Evolutionary conservation across 37 sponge, comb jelly and placozoan genomes (phyloP), one percentile per base, ranked within the genome.

Genomic region (Ianthella basta): DNA sequence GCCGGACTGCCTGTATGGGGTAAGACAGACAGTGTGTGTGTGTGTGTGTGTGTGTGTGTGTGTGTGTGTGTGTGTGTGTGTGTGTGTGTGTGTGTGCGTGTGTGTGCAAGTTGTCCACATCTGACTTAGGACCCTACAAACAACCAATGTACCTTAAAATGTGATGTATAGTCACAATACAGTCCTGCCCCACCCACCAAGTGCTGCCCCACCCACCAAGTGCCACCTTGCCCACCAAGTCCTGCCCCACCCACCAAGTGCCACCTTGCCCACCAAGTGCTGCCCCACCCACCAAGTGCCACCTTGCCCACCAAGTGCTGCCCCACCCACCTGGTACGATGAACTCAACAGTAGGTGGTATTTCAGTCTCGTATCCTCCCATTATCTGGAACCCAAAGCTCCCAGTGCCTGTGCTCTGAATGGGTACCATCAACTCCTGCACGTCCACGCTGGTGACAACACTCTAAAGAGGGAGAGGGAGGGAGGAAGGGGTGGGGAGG

Each of bases 321-420:
- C 50, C 50, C n/a, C 74, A 1, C 39, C 41, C 55, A 90, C 91
- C 91, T 35, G 92, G 89, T 30, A 89, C 55, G 0, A 93, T 54
- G 10, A 80, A 23, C 18, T 93, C 93, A 34, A 93, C 84, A 36
- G 86, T 65, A 18, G 93, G 79, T 41, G 72, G 85, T 2, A 82
- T 39, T 5, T 50, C 18, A 5, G 84, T 74, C 68, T 87, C 90
- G 24, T 20, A 25, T 30, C 93, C 93, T 24, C 93, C 93, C n/a
- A 86, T 75, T 16, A 93, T 67, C 69, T 89, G 93, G 60, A 86
- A 89, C 5, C 93, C 93, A 87, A 89, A 89, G 60, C 93, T 84
- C 12, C 93, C 87, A 30, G 29, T 83, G 6, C n/a, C 36, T 1
- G 78, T 75, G 38, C 80, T 92, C 21, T 29, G 86, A 85, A 88